phyloP scores from a whole-genome alignment of 2,888 invertebrate species.

The Linnaemya vulpina region DNA sequence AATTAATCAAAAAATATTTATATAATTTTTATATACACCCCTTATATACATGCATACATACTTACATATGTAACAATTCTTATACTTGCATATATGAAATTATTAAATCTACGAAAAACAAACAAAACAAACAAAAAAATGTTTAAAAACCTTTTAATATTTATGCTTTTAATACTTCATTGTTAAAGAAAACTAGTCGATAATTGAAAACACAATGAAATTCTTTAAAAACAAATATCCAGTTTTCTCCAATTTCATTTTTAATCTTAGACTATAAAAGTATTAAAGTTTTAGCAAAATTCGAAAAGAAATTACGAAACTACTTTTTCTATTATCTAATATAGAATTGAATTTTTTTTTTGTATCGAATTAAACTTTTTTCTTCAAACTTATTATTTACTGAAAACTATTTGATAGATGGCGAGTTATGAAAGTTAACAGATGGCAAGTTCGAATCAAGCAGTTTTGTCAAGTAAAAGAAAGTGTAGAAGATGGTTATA shows the following conservation, averaged over 20 bases:
- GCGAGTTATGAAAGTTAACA: slow-evolving; percentile 61
- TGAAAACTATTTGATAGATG: background rate
- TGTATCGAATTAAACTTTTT: background rate
- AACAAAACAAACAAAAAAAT: slow-evolving; percentile 20
- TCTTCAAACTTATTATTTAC: background rate
- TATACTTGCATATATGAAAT: slow-evolving; percentile 32
- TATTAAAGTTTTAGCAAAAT: slow-evolving; percentile 20
- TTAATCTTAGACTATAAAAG: slow-evolving; percentile 34
- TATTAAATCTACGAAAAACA: slow-evolving; percentile 19
- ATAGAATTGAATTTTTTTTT: background rate
- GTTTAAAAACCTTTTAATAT: slow-evolving; percentile 55
- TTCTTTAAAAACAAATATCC: background rate
- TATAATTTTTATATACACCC: slow-evolving; percentile 65
- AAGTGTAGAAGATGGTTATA: slow-evolving; percentile 15
- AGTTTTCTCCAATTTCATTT: slow-evolving; percentile 7
- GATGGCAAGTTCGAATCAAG: slow-evolving; percentile 10
- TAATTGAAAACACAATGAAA: slow-evolving; percentile 17
- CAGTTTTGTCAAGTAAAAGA: background rate
- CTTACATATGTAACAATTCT: slow-evolving; percentile 37
- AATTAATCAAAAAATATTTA: slow-evolving; percentile 44
- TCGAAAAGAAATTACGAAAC: background rate
- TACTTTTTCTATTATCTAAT: slow-evolving; percentile 25
- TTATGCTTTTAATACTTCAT: slow-evolving; percentile 65
- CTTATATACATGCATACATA: slow-evolving; percentile 51
- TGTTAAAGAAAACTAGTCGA: slow-evolving; percentile 26